Percentiles rank a stretch among this genome's conserved stretches.
These are phyloP conservation scores for Clarias laeviceps DNA, from an alignment of 2,797 vertebrate species.

Conservation along the genomic window DNA sequence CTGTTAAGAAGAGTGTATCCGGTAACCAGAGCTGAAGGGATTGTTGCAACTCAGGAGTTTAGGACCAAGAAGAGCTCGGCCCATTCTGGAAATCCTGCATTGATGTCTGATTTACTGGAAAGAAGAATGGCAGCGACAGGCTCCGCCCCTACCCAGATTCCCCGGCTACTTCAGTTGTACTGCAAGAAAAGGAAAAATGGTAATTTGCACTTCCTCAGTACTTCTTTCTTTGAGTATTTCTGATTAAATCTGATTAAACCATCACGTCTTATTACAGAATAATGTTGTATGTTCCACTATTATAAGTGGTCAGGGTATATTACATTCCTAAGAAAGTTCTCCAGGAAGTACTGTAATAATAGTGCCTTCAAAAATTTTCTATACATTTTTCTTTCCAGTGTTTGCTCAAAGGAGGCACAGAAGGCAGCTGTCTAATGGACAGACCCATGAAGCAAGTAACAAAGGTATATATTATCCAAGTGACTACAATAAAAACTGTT, in stretches of 20 bases:
- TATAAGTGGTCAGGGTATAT: background rate
- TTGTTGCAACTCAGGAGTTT: background rate
- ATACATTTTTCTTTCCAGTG: slow-evolving; percentile 2
- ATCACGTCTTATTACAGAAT: background rate
- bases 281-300: background rate
- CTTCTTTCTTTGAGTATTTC: background rate
- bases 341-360: background rate
- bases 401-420: slow-evolving; percentile 65
- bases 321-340: background rate
- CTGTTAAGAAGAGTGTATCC: background rate
- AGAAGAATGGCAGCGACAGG: background rate
- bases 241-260: background rate
- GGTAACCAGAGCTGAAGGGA: background rate
- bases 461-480: slow-evolving; percentile 63
- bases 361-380: background rate
- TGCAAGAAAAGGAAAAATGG: slow-evolving; percentile 31
- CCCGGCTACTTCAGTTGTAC: slow-evolving; percentile 11
- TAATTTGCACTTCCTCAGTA: slow-evolving; percentile 1
- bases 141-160: slow-evolving; percentile 7
- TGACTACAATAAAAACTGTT: background rate
- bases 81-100: background rate
- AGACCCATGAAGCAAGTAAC: slow-evolving; percentile 57
- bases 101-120: background rate
- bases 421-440: slow-evolving; percentile 70
- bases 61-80: background rate